These are phyloP conservation scores for Acromyrmex echinatior DNA, from an alignment of 1,140 invertebrate species.

Conservation along the genomic window DNA sequence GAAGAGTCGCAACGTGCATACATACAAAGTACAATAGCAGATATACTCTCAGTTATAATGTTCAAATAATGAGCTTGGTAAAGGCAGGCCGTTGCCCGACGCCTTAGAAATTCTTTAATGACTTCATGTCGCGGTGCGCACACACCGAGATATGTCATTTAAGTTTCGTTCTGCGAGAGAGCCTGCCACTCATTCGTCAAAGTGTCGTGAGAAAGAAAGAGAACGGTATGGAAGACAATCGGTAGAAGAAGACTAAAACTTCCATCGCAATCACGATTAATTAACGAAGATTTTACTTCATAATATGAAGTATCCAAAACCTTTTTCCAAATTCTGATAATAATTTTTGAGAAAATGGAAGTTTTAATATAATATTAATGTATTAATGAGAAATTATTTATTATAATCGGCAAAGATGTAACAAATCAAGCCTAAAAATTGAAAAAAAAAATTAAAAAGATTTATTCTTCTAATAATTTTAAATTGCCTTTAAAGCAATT, in stretches of 20 bases:
- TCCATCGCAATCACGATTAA: background rate
- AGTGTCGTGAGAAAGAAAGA: conserved; percentile 40
- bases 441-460: background rate
- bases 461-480: background rate
- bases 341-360: background rate
- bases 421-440: background rate
- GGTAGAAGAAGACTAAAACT: conserved; percentile 4
- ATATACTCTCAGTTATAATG: conserved; percentile 44
- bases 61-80: conserved; percentile 62
- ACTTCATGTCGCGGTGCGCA: conserved; percentile 74
- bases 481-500: background rate
- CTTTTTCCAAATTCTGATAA: background rate
- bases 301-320: background rate
- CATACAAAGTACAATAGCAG: conserved; percentile 9
- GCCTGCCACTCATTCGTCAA: conserved; percentile 43
- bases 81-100: conserved; percentile 79
- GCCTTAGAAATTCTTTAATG: conserved; percentile 83
- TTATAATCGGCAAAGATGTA: background rate
- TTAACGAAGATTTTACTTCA: conserved; percentile 12
- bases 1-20: conserved; percentile 43
- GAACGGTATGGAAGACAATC: background rate
- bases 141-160: conserved; percentile 69
- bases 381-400: background rate
- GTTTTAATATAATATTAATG: conserved; percentile 23
- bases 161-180: conserved; percentile 44